These are phyloP conservation scores for Crocallis elinguaria DNA, from an alignment of 2,888 invertebrate genomes.

Conservation along the genomic window DNA sequence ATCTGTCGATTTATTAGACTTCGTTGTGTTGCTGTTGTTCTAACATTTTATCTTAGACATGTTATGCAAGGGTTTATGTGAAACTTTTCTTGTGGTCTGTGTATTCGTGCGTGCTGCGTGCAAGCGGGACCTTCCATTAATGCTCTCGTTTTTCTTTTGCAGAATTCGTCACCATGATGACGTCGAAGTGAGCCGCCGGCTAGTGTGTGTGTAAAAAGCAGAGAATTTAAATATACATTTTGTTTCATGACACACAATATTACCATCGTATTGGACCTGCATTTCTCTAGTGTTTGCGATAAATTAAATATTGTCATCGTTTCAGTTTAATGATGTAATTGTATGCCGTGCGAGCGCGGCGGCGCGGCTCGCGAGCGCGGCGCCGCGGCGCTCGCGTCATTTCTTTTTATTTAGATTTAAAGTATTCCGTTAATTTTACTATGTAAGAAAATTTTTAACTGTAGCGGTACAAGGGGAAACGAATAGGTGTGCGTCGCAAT, in stretches of 20 bases:
- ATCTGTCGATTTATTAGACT: conserved; percentile 66
- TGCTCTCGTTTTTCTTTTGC: conserved; percentile 75
- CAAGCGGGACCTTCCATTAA: conserved; percentile 39
- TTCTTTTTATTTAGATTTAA: conserved; percentile 80
- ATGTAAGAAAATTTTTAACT: conserved; percentile 77
- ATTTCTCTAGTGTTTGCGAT: conserved; percentile 86
- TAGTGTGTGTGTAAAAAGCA: conserved; percentile 85
- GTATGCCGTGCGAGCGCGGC: conserved; percentile 49
- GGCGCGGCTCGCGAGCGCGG: conserved; percentile 32
- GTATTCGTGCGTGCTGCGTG: not conserved
- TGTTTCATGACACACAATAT: conserved; percentile 86
- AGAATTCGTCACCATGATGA: conserved; percentile 99
- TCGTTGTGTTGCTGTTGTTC: conserved; percentile 64
- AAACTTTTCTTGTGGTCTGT: conserved; percentile 21
- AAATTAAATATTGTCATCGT: conserved; percentile 83
- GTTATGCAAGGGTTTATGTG: conserved; percentile 57
- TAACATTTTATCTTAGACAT: conserved; percentile 57
- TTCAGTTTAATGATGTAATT: conserved; percentile 76
- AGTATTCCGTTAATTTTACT: conserved; percentile 84
- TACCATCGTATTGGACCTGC: conserved; percentile 86
- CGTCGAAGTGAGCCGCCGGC: conserved; percentile 97
- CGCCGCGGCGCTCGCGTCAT: conserved; percentile 53
- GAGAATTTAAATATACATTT: conserved; percentile 87
- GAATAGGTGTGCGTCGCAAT: conserved; percentile 78
- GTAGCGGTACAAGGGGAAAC: conserved; percentile 80